Conservation (phyloP, 1,140 invertebrate species). For the Elymnias hypermnestra region DNA sequence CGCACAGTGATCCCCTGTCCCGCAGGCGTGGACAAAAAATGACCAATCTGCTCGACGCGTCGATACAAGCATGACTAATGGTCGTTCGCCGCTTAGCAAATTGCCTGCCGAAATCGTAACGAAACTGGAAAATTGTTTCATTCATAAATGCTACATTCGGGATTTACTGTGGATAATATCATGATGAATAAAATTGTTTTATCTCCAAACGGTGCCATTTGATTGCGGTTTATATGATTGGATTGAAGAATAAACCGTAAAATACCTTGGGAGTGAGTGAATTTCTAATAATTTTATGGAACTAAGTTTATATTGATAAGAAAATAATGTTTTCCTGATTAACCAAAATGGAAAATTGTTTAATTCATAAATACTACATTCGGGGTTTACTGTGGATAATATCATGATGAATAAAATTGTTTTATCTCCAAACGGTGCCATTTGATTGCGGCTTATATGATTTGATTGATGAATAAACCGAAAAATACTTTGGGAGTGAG, state of each 20-base stretch:
- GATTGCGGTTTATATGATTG: no score
- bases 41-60: constrained; percentile 56
- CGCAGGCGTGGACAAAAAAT: constrained; percentile 57
- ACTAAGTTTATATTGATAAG: no score
- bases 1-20: constrained; percentile 41
- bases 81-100: constrained; percentile 53
- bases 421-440: constrained; percentile 29
- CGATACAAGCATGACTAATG: constrained; percentile 67
- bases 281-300: no score
- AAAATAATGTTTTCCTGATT: no score
- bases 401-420: constrained; percentile 58
- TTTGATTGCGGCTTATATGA: constrained; percentile 12
- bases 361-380: constrained; percentile 65
- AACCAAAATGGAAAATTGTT: constrained; percentile 70
- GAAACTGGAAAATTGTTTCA: constrained; percentile 72
- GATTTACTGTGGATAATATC: constrained; percentile 47
- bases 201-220: constrained; percentile 28
- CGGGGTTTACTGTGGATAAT: constrained; percentile 46
- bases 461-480: no score
- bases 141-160: constrained; percentile 62
- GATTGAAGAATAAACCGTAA: no score
- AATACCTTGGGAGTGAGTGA: no score
- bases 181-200: constrained; percentile 55
- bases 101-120: constrained; percentile 56
- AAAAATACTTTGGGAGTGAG: no score